Evolutionary conservation across 2,113 vertebrate genomes (phyloP), one percentile per base, ranked within the genome.

Genomic region (Conger conger): DNA sequence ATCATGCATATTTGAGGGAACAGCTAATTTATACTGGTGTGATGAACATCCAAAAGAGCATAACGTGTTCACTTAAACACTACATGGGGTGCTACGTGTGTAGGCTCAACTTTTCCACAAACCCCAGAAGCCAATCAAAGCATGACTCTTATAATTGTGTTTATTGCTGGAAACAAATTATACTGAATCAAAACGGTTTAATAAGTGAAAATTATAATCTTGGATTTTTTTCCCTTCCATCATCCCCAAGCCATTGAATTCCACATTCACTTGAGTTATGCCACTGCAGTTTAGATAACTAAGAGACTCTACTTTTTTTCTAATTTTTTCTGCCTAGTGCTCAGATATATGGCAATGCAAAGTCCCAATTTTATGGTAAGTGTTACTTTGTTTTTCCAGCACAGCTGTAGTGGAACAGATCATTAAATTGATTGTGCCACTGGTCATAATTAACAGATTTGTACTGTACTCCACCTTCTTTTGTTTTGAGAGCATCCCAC

Each of bases 141-240:
- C 68, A 73, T 73, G 27, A 73, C 68, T 73, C n/a, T n/a, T 73
- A 73, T 73, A 73, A 73, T 73, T 73, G 27, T n/a, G 68, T 33
- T 73, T 30, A 73, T n/a, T 13, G 27, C 27, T 13, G 15, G 68
- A 73, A 30, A 73, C 13, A 33, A 23, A 73, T 33, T 2, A 33
- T 73, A 73, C n/a, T 73, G 68, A 73, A 73, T 13, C 63, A 73
- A 73, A 73, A 27, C 68, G 27, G n/a, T 30, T 27, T 15, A 33
- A 33, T 11, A 73, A 73, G 68, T 73, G 68, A 73, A 73, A 73
- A 73, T n/a, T 23, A 73, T 33, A 13, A 73, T 73, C 4, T 73
- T 73, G 11, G 27, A n/a, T 1, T n/a, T 73, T 73, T 27, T 63
- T n/a, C n/a, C 57, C 57, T 3, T 23, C 57, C 23, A 27, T 27